Evolutionary conservation across 2,797 vertebrate species (phyloP), one percentile per base, ranked within the genome.

Genomic region (Chaunax sp.): DNA sequence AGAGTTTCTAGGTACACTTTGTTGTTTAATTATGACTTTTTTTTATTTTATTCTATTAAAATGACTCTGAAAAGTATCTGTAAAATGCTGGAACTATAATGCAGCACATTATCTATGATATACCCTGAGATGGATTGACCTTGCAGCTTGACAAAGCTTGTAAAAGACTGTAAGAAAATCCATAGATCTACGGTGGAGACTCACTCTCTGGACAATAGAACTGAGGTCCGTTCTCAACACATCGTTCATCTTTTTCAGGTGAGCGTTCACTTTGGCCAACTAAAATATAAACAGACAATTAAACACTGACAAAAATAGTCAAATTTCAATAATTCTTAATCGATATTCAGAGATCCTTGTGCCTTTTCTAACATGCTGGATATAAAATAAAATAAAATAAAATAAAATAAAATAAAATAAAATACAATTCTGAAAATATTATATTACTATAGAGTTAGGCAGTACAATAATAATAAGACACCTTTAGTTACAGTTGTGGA

Each of bases 211-310:
- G 66, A 97, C 89, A 38, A 96, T 87, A 35, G 80, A 80, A 46
- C 92, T 92, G 77, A 98, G 95, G 86, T 98, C 92, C 1, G 87
- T 96, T 87, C 66, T 95, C 82, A 96, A 74, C 38, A 98, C 88
- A 0, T 92, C 53, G 1, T 94, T 95, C 77, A 98, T 54, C 57
- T 85, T 96, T 15, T 85, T 72, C 85, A 96, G 92, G 76, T 96
- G 91, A 14, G 63, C 6, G 28, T 84, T 90, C 67, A 98, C 93
- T 0, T 89, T 80, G 0, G 93, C 92, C 30, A 98, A 87, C 98
- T 99, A 78, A 65, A 88, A 90, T 50, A 63, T 1, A 41, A 56
- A 82, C 45, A 68, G 15, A 35, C 68, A 38, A 37, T 51, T 1
- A 75, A 15, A 11, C n/a, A 49, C 18, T 35, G n/a, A 0, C 0